phyloP scores from a whole-genome alignment of 2,797 vertebrate species.

The Pipistrellus nathusii region DNA sequence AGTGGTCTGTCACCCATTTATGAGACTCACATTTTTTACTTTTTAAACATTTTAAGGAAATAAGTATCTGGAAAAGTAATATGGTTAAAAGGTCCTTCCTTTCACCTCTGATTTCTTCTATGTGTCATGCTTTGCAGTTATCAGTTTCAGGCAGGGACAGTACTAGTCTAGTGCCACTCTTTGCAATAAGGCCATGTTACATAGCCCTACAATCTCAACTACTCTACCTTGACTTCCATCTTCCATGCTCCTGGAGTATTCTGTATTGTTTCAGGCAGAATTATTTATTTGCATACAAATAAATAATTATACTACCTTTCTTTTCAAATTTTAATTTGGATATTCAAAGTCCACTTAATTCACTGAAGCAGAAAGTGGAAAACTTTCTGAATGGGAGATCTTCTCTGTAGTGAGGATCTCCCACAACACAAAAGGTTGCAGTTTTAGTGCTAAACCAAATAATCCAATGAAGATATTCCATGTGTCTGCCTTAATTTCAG shows the following conservation, averaged over 20 bases:
- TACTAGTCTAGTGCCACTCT: background rate
- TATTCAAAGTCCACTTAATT: too few species aligned
- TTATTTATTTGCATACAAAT: too few species aligned
- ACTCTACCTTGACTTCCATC: background rate
- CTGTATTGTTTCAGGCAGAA: background rate
- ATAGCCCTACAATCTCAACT: background rate
- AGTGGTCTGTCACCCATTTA: slow-evolving; percentile 38
- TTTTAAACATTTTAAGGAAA: slow-evolving; percentile 62
- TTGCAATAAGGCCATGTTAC: background rate
- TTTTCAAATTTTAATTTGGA: too few species aligned
- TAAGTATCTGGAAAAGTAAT: background rate
- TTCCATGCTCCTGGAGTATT: background rate
- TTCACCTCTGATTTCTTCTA: background rate
- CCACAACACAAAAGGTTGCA: background rate
- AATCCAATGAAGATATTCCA: slow-evolving; percentile 44
- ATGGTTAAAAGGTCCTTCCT: background rate
- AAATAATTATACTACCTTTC: too few species aligned
- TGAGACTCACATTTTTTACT: slow-evolving; percentile 26
- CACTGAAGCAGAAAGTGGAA: too few species aligned
- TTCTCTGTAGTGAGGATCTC: background rate
- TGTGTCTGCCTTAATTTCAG: slow-evolving; percentile 54
- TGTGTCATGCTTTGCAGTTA: background rate
- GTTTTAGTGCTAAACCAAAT: slow-evolving; percentile 36
- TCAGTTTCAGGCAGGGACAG: background rate
- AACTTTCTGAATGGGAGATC: too few species aligned